Conservation (phyloP, 2,888 invertebrate species). For the Therioaphis trifolii region DNA sequence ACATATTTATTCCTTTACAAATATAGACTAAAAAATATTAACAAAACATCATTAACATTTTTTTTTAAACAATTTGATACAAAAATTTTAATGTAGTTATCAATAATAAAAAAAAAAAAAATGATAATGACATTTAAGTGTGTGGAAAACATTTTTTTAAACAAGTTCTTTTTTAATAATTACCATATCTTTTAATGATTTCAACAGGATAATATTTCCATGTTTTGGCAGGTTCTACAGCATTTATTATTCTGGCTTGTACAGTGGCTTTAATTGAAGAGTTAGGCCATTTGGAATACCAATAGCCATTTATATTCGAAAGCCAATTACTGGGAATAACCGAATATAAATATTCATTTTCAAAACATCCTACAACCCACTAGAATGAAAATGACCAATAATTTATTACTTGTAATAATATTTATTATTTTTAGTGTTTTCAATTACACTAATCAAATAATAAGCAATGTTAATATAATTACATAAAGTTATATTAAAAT, state of each 20-base stretch:
- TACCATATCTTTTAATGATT: neutral
- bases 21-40: neutral
- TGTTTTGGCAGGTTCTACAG: neutral
- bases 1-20: neutral
- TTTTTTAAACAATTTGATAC: neutral
- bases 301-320: neutral
- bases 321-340: constrained; percentile 9
- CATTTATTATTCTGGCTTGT: neutral
- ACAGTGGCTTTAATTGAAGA: neutral
- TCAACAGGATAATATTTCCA: neutral
- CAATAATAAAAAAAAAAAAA: neutral
- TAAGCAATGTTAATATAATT: too few relatives aligned
- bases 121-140: neutral
- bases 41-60: too few relatives aligned
- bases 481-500: too few relatives aligned
- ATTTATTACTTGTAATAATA: too few relatives aligned
- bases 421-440: too few relatives aligned
- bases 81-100: neutral
- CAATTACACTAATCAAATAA: too few relatives aligned
- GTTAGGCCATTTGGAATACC: constrained; percentile 27
- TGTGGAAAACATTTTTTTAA: neutral
- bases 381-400: neutral
- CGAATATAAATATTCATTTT: constrained; percentile 1
- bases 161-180: neutral
- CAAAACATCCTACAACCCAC: constrained; percentile 26